These are phyloP conservation scores for Drosophila bocqueti DNA, from an alignment of 1,140 invertebrate genomes.

Conservation along the genomic window DNA sequence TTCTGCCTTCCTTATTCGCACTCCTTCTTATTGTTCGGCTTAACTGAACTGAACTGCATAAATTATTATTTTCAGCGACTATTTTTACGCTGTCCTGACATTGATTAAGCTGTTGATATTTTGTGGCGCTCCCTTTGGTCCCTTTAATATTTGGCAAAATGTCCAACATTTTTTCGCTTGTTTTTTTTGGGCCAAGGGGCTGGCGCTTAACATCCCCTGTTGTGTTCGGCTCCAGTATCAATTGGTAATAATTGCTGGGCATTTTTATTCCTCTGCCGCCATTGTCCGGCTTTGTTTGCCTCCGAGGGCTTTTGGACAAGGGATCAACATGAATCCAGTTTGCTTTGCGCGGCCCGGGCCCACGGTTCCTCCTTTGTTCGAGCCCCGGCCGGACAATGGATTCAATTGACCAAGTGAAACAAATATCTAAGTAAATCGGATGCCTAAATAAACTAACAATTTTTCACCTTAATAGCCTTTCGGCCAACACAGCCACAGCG, in stretches of 20 bases:
- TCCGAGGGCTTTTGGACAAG: slow-evolving; percentile 41
- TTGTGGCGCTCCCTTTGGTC: slow-evolving; percentile 28
- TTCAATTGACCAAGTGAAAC: slow-evolving; percentile 53
- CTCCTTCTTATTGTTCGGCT: slow-evolving; percentile 42
- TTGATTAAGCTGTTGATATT: slow-evolving; percentile 75
- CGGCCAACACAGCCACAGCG: neutral
- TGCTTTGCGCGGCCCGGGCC: slow-evolving; percentile 19
- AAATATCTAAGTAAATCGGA: slow-evolving; percentile 52
- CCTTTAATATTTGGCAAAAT: slow-evolving; percentile 35
- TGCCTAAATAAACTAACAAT: slow-evolving; percentile 56
- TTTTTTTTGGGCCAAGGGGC: slow-evolving; percentile 10
- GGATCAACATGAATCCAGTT: slow-evolving; percentile 34
- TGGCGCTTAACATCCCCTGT: slow-evolving; percentile 1
- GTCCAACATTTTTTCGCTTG: slow-evolving; percentile 29
- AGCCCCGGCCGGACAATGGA: slow-evolving; percentile 25
- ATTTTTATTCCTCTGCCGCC: slow-evolving; percentile 44
- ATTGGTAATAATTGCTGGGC: slow-evolving; percentile 66
- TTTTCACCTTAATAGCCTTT: slow-evolving; percentile 52
- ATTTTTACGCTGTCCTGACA: slow-evolving; percentile 65
- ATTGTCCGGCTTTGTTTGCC: slow-evolving; percentile 53
- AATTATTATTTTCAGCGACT: slow-evolving; percentile 72
- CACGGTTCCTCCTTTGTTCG: slow-evolving; percentile 19
- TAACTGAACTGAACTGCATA: slow-evolving; percentile 69
- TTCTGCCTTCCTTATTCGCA: slow-evolving; percentile 7
- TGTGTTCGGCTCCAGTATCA: slow-evolving; percentile 50